Conservation (phyloP, 2,888 invertebrate species). For the Alloplasta piceator region DNA sequence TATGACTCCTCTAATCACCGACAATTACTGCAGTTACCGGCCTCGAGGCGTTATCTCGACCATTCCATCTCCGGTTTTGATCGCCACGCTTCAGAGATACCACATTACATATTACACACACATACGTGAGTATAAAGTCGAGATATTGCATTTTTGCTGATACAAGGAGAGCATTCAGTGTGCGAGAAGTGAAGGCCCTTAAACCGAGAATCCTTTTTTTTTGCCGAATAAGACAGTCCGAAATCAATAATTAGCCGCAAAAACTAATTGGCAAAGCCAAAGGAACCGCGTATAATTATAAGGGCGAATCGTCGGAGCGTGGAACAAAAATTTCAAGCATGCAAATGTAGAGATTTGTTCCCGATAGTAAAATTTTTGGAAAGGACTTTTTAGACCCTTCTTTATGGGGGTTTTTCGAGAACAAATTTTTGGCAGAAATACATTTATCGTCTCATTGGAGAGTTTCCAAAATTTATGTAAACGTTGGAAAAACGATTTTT, state of each 20-base stretch:
- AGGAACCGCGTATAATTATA: slow-evolving; percentile 21
- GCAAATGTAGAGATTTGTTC: too few relatives aligned
- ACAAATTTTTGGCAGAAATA: too few relatives aligned
- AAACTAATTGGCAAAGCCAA: slow-evolving; percentile 40
- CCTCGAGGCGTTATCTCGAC: slow-evolving; percentile 79
- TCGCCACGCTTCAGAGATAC: slow-evolving; percentile 58
- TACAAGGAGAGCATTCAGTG: slow-evolving; percentile 44
- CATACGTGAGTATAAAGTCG: slow-evolving; percentile 11
- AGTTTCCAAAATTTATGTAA: too few relatives aligned
- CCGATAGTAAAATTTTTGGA: too few relatives aligned
- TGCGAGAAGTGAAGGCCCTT: neutral
- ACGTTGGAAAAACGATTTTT: too few relatives aligned
- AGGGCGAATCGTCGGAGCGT: neutral
- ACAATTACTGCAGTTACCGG: slow-evolving; percentile 82
- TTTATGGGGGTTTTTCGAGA: too few relatives aligned
- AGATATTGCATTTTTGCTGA: slow-evolving; percentile 46
- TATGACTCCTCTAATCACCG: slow-evolving; percentile 82
- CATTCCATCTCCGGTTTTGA: slow-evolving; percentile 71
- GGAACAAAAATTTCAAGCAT: too few relatives aligned
- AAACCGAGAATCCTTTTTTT: too few relatives aligned
- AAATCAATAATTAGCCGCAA: slow-evolving; percentile 24
- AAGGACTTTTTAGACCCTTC: too few relatives aligned
- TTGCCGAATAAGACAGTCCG: neutral
- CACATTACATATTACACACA: slow-evolving; percentile 18
- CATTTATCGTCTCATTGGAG: too few relatives aligned